Evolutionary conservation across 2,113 vertebrate species (phyloP).

Genomic region (Scatophagus argus): DNA sequence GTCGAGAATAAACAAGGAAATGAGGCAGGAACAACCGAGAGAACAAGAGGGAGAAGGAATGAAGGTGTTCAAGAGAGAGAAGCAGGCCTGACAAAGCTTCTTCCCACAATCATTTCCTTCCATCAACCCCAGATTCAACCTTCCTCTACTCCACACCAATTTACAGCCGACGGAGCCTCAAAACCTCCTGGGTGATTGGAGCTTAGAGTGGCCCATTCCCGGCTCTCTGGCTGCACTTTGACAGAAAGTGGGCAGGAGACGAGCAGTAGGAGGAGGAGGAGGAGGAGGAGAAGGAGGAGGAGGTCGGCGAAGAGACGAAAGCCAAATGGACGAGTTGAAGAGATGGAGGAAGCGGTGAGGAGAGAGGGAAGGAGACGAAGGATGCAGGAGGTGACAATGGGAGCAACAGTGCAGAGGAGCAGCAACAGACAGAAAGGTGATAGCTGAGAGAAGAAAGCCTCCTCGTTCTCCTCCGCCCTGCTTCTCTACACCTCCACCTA

Average conservation of each 20-base stretch:
- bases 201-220: conserved; percentile 55
- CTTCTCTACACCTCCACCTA: conserved; percentile 19
- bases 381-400: neutral
- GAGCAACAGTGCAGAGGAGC: neutral
- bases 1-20: neutral
- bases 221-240: conserved; percentile 47
- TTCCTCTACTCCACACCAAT: conserved; percentile 32
- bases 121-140: conserved; percentile 42
- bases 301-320: conserved; percentile 8
- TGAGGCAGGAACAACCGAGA: neutral
- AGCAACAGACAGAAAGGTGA: neutral
- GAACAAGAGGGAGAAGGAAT: neutral
- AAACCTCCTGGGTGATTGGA: conserved; percentile 51
- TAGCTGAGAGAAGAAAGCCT: neutral
- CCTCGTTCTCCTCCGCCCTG: neutral
- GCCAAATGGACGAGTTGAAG: conserved; percentile 9
- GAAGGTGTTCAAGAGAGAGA: neutral
- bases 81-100: conserved; percentile 12
- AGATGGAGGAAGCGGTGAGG: neutral
- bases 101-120: conserved; percentile 42
- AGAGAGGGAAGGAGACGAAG: neutral
- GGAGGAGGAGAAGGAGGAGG: neutral
- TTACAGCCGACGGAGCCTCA: conserved; percentile 35
- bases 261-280: neutral
- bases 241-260: conserved; percentile 37